Conservation (phyloP, 2,113 vertebrate genomes). For the Pholis gunnellus region DNA sequence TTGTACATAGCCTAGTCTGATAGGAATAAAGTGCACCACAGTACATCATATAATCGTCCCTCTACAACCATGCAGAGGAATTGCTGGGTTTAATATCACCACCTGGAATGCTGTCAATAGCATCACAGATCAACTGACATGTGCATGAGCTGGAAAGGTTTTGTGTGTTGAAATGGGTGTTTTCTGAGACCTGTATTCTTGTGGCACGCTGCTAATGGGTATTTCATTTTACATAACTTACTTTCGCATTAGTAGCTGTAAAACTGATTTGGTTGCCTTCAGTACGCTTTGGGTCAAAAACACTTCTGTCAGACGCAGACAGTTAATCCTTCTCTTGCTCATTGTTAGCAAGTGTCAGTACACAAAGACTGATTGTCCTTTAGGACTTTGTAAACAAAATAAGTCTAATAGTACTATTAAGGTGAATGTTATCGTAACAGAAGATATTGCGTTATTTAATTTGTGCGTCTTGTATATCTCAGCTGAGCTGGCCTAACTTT, state of each 20-base stretch:
- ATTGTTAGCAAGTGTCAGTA: not conserved
- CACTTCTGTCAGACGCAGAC: not conserved
- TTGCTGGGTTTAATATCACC: constrained; percentile 12
- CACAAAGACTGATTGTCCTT: not conserved
- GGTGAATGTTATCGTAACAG: not conserved
- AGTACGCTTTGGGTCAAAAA: not conserved
- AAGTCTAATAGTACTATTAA: not conserved
- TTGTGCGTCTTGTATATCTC: not conserved
- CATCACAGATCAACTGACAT: constrained; percentile 2
- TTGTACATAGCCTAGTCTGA: not conserved
- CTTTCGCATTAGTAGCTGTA: not conserved
- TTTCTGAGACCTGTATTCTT: not conserved
- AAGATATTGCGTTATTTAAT: not conserved
- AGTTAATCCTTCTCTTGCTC: not conserved
- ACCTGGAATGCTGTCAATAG: constrained; percentile 6
- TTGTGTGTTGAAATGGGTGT: not conserved
- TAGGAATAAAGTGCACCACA: not conserved
- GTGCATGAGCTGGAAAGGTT: not conserved
- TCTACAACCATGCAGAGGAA: not conserved
- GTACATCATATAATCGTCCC: not conserved
- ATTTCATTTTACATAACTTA: not conserved
- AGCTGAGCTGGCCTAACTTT: not conserved
- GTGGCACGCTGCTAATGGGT: not conserved
- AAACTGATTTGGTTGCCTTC: not conserved
- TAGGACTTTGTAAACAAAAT: not conserved